Conservation (phyloP, 2,888 invertebrate species). For the Phorcus lineatus region DNA sequence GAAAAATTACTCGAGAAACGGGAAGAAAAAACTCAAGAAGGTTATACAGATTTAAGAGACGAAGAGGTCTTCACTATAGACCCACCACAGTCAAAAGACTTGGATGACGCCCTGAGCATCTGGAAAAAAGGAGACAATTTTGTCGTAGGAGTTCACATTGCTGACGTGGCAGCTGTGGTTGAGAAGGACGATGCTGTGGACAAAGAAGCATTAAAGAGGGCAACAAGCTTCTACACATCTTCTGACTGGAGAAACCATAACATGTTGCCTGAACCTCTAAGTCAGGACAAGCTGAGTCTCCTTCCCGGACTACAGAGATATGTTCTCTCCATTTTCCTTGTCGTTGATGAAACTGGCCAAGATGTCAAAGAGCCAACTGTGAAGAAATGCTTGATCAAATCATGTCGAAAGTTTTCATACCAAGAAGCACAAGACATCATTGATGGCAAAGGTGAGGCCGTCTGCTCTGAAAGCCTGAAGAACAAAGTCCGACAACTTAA, state of each 20-base stretch:
- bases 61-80: conserved; percentile 54
- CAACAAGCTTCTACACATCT: conserved; percentile 46
- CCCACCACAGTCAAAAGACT: conserved; percentile 45
- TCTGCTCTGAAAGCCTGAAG: neutral
- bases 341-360: conserved; percentile 37
- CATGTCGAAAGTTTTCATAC: conserved; percentile 46
- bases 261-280: conserved; percentile 59
- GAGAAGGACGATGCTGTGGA: conserved; percentile 46
- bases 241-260: conserved; percentile 36
- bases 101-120: conserved; percentile 56
- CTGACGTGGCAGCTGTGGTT: conserved; percentile 52
- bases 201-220: conserved; percentile 49
- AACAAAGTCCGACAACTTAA: conserved; percentile 34
- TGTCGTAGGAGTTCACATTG: conserved; percentile 54
- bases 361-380: conserved; percentile 28
- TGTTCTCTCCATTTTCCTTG: conserved; percentile 54
- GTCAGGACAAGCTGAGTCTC: conserved; percentile 50
- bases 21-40: neutral
- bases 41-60: conserved; percentile 40
- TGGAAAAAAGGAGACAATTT: conserved; percentile 29
- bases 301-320: conserved; percentile 45
- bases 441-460: neutral
- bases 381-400: conserved; percentile 40
- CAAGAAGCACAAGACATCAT: conserved; percentile 50
- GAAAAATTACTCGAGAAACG: neutral